Conservation (phyloP, 1,140 invertebrate genomes). For the Odontomachus brunneus region DNA sequence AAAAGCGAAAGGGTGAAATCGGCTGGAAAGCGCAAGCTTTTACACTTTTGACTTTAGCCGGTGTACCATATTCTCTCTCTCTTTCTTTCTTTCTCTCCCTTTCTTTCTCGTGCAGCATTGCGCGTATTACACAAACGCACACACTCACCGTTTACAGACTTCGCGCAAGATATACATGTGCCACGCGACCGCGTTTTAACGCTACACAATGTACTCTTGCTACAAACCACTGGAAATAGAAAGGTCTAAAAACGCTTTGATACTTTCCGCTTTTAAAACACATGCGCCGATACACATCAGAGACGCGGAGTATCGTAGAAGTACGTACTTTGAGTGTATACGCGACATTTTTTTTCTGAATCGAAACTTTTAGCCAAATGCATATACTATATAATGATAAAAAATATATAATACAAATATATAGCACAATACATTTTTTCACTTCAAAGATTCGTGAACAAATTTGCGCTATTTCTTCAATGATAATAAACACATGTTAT, state of each 20-base stretch:
- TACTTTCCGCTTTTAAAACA: slow-evolving; percentile 23
- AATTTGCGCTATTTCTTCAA: too few relatives aligned
- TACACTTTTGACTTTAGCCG: slow-evolving; percentile 73
- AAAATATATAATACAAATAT: not conserved
- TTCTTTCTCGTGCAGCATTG: slow-evolving; percentile 20
- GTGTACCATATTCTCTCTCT: slow-evolving; percentile 11
- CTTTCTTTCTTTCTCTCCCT: not conserved
- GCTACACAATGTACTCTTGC: slow-evolving; percentile 20
- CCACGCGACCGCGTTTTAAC: slow-evolving; percentile 53
- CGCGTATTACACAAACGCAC: slow-evolving; percentile 48
- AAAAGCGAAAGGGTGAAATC: slow-evolving; percentile 74
- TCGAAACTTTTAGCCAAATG: not conserved
- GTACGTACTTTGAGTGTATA: not conserved
- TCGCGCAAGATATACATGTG: slow-evolving; percentile 41
- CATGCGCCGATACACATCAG: not conserved
- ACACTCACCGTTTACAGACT: slow-evolving; percentile 43
- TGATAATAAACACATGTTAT: too few relatives aligned
- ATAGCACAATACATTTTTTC: too few relatives aligned
- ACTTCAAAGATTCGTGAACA: too few relatives aligned
- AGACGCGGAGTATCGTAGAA: not conserved
- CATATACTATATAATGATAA: not conserved
- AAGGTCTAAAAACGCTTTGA: slow-evolving; percentile 47
- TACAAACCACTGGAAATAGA: slow-evolving; percentile 25
- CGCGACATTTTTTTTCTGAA: not conserved
- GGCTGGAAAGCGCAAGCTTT: slow-evolving; percentile 71